A percentile compares a stretch with the other conserved stretches of the same genome.
Evolutionary conservation across 2,888 invertebrate species (phyloP).

Genomic region (Cephus pulcher): DNA sequence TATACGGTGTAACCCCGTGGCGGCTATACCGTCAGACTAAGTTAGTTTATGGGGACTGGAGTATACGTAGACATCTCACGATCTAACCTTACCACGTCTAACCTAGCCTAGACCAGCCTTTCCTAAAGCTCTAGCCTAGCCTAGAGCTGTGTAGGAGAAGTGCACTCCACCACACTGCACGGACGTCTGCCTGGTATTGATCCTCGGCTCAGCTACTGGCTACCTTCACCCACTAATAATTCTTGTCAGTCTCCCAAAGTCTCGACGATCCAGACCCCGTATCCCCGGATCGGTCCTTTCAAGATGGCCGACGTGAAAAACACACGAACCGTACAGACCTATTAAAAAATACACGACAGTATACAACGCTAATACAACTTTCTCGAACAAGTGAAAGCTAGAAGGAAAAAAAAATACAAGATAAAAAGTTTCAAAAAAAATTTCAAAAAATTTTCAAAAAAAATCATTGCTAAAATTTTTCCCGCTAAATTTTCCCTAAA

Average conservation of each 20-base stretch:
- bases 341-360: neutral
- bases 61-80: slow-evolving; percentile 61
- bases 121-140: slow-evolving; percentile 60
- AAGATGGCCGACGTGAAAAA: neutral
- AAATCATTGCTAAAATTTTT: neutral
- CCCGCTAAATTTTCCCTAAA: neutral
- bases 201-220: slow-evolving; percentile 65
- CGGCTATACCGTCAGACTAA: slow-evolving; percentile 49
- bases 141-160: slow-evolving; percentile 61
- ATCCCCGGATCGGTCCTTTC: slow-evolving; percentile 17
- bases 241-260: slow-evolving; percentile 66
- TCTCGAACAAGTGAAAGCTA: neutral
- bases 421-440: neutral
- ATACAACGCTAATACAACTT: neutral
- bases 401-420: too few species aligned
- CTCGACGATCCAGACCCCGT: slow-evolving; percentile 51
- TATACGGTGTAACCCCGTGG: slow-evolving; percentile 33
- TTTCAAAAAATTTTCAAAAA: neutral
- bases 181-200: slow-evolving; percentile 67
- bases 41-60: slow-evolving; percentile 56
- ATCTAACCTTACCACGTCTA: slow-evolving; percentile 61
- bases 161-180: slow-evolving; percentile 64
- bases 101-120: slow-evolving; percentile 49
- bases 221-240: slow-evolving; percentile 67
- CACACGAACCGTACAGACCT: neutral